Base-by-base conservation (phyloP, 2,888 invertebrate species). In the Tinea pellionella region DNA sequence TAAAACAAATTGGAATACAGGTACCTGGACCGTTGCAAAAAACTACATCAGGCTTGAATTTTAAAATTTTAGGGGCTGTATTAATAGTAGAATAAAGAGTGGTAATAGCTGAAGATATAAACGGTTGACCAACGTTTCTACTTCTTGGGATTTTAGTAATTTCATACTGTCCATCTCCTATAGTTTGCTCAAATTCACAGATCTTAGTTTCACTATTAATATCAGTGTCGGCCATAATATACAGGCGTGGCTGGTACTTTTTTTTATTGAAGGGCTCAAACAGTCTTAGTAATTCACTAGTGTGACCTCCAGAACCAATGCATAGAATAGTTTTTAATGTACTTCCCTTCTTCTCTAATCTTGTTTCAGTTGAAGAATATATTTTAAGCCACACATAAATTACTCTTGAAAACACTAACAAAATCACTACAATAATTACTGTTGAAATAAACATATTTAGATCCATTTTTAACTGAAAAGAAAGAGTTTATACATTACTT, bases 1-100 rank as follows among this genome's bases (percentile, higher is more conserved):
- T 89, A 60, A 93, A 67, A 83, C 97, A 97, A 61, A 98, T 87
- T 2, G 99, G 99, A 62, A 99, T 90, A 78, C 99, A 98, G 6
- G 97, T 98, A 7, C 98, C 98, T 51, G 99, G 99, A 0, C 99
- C 99, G 86, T 99, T 98, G 79, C 95, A 96, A 57, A 97, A 81
- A 67, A 97, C 89, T 66, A 97, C 74, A 75, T 96, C 92, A 0
- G 98, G 98, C 64, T 89, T 89, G 67, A 92, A 89, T 58, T 80
- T 88, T 66, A 90, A 88, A 32, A 96, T 78, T 13, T 95, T 66
- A 61, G 93, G 93, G 68, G 95, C 74, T 60, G 92, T 91, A 66
- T 89, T 87, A 0, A 93, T 62, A n/a, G 90, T 87, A 0, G 97
- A 92, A 74, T 90, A 82, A 0, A 95, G 19, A 1, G 97, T 97